A percentile compares a stretch with the other conserved stretches of the same genome.
Conservation (phyloP, 2,888 invertebrate genomes). For the Chymomyza procnemis region DNA sequence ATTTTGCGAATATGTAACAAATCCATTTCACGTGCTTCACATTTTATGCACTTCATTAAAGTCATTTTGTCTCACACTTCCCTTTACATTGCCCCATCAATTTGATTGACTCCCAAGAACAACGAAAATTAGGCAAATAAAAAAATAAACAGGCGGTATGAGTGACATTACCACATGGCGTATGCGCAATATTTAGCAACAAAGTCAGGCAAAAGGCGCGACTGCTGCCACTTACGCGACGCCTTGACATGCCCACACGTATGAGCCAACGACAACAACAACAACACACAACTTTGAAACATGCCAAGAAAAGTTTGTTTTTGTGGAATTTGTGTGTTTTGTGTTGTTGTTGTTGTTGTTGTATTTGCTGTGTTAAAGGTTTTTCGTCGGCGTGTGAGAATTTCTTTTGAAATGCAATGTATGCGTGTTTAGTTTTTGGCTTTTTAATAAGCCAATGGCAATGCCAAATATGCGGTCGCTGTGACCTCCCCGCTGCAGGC, state of each 20-base stretch:
- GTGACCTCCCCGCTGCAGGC: not conserved
- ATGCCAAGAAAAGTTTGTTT: slow-evolving; percentile 56
- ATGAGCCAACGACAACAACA: slow-evolving; percentile 23
- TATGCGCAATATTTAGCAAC: slow-evolving; percentile 58
- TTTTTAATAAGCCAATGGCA: slow-evolving; percentile 48
- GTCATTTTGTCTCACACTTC: slow-evolving; percentile 39
- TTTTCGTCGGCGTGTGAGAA: slow-evolving; percentile 70
- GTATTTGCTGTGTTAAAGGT: slow-evolving; percentile 7
- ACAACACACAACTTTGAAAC: slow-evolving; percentile 62
- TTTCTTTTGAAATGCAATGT: slow-evolving; percentile 67
- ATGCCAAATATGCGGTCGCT: not conserved
- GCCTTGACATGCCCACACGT: slow-evolving; percentile 71
- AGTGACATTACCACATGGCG: slow-evolving; percentile 37
- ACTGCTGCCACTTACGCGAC: slow-evolving; percentile 49
- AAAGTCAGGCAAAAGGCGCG: not conserved
- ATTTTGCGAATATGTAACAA: not conserved
- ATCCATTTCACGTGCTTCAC: not conserved
- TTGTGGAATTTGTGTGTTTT: slow-evolving; percentile 54
- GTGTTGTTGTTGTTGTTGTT: slow-evolving; percentile 26
- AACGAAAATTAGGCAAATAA: not conserved
- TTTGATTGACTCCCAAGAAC: slow-evolving; percentile 46
- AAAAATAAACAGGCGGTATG: no score
- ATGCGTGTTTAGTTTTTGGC: slow-evolving; percentile 48
- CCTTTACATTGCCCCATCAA: slow-evolving; percentile 41
- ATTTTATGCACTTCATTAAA: slow-evolving; percentile 27